Conservation (phyloP, 2,888 invertebrate genomes). For the Dione vanillae region DNA sequence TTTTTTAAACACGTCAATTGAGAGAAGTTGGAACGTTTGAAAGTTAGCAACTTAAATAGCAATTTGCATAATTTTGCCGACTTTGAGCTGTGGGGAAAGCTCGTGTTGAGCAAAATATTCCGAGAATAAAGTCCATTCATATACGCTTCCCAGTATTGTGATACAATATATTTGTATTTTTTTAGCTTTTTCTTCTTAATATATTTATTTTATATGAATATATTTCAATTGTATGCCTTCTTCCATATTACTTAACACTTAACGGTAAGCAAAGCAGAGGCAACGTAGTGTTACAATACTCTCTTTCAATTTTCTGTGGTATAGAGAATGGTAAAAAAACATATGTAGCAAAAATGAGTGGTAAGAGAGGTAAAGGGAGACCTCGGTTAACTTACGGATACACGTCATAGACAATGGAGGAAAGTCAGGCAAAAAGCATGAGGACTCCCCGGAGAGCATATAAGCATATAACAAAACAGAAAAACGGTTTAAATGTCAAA, state of each 20-base stretch:
- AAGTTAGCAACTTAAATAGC: conserved; percentile 21
- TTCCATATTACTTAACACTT: neutral
- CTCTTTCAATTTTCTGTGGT: too few relatives aligned
- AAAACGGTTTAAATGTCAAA: too few relatives aligned
- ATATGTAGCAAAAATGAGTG: too few relatives aligned
- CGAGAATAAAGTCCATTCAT: neutral
- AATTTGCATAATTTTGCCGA: conserved; percentile 18
- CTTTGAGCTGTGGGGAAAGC: neutral
- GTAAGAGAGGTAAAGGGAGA: too few relatives aligned
- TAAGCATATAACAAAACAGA: too few relatives aligned
- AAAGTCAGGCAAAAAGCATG: too few relatives aligned
- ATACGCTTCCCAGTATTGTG: neutral
- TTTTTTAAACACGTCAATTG: conserved; percentile 16
- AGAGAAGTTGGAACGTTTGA: conserved; percentile 13
- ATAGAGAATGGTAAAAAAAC: too few relatives aligned
- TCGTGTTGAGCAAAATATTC: conserved; percentile 4
- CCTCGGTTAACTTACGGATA: too few relatives aligned
- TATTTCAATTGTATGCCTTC: neutral
- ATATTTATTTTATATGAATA: neutral
- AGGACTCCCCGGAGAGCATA: too few relatives aligned
- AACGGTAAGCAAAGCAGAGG: neutral
- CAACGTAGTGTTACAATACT: neutral
- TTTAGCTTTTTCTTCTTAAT: neutral
- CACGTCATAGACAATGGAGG: too few relatives aligned
- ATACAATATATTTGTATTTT: neutral